Conservation (phyloP, 2,888 invertebrate species). For the Lymantria monacha region DNA sequence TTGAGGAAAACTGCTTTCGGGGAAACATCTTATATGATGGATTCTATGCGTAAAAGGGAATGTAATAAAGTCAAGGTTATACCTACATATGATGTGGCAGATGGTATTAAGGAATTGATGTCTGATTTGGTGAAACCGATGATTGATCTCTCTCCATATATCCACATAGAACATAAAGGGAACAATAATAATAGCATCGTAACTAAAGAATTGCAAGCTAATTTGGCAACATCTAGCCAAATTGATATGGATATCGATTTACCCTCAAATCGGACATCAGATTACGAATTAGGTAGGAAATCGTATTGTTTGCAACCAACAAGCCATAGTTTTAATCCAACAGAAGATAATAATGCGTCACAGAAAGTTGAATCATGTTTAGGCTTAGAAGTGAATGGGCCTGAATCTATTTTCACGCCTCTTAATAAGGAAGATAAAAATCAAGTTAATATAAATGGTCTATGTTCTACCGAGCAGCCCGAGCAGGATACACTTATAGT, state of each 20-base stretch:
- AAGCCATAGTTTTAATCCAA: neutral
- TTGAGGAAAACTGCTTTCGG: slow-evolving; percentile 58
- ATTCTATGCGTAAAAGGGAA: slow-evolving; percentile 10
- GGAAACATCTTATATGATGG: slow-evolving; percentile 49
- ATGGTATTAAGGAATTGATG: slow-evolving; percentile 64
- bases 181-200: slow-evolving; percentile 37
- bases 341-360: neutral
- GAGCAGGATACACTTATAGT: slow-evolving; percentile 35
- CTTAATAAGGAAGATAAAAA: neutral
- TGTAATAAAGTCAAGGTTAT: slow-evolving; percentile 53
- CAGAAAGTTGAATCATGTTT: neutral
- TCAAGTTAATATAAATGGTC: neutral
- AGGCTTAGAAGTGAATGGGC: neutral
- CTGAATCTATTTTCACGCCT: neutral
- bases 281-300: neutral
- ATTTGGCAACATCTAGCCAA: slow-evolving; percentile 61
- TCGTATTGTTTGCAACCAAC: neutral
- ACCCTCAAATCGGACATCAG: neutral
- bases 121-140: slow-evolving; percentile 65
- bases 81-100: slow-evolving; percentile 57
- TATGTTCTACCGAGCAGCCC: neutral
- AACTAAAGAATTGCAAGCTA: slow-evolving; percentile 61
- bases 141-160: slow-evolving; percentile 47
- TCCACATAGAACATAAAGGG: slow-evolving; percentile 3
- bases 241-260: slow-evolving; percentile 50